phyloP scores from a whole-genome alignment of 92 coral and sea anemone species.

The Muricea muricata region DNA sequence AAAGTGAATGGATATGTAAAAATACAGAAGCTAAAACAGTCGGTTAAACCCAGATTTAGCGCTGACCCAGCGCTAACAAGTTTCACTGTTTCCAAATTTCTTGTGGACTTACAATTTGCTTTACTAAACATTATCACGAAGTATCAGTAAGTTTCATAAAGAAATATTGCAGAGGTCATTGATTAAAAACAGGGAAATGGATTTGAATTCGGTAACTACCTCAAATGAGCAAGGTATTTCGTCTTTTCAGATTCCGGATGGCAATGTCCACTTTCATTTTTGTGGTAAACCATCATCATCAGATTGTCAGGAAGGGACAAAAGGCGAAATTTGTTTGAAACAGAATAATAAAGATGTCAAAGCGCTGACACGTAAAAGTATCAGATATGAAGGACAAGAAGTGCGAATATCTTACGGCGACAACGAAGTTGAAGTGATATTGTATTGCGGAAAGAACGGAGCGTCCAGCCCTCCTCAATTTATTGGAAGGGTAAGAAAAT shows the following conservation, averaged over 20 bases:
- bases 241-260: neutral
- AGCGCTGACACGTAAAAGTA: neutral
- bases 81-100: too few relatives aligned
- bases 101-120: too few relatives aligned
- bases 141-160: too few relatives aligned
- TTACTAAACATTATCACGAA: too few relatives aligned
- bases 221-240: too few relatives aligned
- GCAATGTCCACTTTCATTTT: neutral
- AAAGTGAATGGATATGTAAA: too few relatives aligned
- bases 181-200: too few relatives aligned
- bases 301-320: neutral
- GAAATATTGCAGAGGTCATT: too few relatives aligned
- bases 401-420: constrained; percentile 13
- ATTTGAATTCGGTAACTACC: too few relatives aligned
- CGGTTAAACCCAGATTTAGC: too few relatives aligned
- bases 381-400: neutral
- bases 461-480: constrained; percentile 10
- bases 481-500: constrained; percentile 25
- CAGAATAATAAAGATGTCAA: neutral
- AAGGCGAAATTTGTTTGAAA: neutral
- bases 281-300: neutral
- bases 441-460: constrained; percentile 20
- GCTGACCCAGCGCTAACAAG: too few relatives aligned
- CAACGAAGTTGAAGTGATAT: neutral
- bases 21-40: too few relatives aligned